Evolutionary conservation across 1,140 invertebrate genomes (phyloP).

Genomic region (Gonioctena quinquepunctata): DNA sequence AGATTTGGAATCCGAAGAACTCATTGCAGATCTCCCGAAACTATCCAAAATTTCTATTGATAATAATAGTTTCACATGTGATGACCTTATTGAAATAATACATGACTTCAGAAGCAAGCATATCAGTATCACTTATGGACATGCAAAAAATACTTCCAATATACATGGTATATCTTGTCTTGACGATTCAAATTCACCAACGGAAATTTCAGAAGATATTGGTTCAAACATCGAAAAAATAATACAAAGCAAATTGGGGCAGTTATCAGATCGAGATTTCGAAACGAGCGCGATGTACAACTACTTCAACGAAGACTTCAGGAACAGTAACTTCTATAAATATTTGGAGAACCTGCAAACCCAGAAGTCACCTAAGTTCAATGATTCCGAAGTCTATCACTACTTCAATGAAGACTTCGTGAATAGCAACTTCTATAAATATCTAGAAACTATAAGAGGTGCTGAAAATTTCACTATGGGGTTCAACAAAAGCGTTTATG

Average conservation of each 20-base stretch:
- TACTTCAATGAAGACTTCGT: conserved; percentile 3
- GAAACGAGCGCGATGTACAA: not conserved
- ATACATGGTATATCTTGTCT: conserved; percentile 2
- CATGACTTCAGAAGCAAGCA: not conserved
- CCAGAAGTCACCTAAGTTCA: not conserved
- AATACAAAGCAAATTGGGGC: not conserved
- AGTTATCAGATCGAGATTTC: not conserved
- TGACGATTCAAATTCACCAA: not conserved
- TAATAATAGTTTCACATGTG: not conserved
- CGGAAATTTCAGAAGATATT: not conserved
- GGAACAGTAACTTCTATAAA: conserved; percentile 11
- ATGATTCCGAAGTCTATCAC: not conserved
- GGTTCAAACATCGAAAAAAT: not conserved
- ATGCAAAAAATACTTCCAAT: not conserved
- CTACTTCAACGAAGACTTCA: conserved; percentile 14
- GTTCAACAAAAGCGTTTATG: conserved; percentile 4
- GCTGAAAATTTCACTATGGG: not conserved
- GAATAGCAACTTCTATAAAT: conserved; percentile 4
- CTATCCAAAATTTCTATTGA: not conserved
- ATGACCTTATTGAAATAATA: not conserved
- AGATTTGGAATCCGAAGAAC: not conserved
- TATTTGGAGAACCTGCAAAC: conserved; percentile 6
- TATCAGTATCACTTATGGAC: not conserved
- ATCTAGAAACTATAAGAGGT: not conserved
- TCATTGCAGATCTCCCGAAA: not conserved